Conservation (phyloP, 1,140 invertebrate genomes). For the Megalonaias nervosa region DNA sequence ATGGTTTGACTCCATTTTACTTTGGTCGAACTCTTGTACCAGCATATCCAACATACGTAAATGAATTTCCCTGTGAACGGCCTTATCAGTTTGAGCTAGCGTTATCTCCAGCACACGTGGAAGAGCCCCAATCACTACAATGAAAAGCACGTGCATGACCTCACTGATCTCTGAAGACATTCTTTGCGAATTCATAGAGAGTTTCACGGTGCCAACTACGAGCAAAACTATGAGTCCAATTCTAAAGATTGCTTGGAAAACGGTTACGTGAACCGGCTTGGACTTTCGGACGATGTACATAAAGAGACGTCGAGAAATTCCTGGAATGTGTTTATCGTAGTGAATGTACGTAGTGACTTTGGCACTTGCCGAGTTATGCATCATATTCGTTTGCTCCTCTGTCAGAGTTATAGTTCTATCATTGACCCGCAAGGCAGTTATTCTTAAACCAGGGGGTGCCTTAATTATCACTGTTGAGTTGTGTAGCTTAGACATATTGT, state of each 20-base stretch:
- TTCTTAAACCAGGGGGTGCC: background rate
- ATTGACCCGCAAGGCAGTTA: conserved; percentile 3
- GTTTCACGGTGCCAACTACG: too few species aligned
- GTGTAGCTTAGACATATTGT: background rate
- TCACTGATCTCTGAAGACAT: conserved; percentile 7
- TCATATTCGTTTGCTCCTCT: background rate
- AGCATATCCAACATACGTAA: too few species aligned
- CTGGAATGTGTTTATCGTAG: background rate
- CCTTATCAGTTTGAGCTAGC: too few species aligned
- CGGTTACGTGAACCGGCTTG: conserved; percentile 8
- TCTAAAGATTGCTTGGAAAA: too few species aligned
- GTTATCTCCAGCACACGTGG: conserved; percentile 7
- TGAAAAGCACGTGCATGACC: conserved; percentile 27
- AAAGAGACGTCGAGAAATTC: conserved; percentile 13
- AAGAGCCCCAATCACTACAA: conserved; percentile 8
- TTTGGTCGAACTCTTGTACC: too few species aligned
- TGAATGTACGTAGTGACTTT: background rate
- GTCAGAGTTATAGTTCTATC: conserved; percentile 1
- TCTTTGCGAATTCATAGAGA: too few species aligned
- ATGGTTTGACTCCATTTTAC: too few species aligned
- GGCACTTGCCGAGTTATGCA: background rate
- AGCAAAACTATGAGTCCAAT: too few species aligned
- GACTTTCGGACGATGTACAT: conserved; percentile 10
- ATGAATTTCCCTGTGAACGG: too few species aligned
- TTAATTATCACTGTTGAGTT: background rate